These are phyloP conservation scores for Drosophila peninsularis DNA, from an alignment of 2,888 invertebrate species.

Conservation along the genomic window DNA sequence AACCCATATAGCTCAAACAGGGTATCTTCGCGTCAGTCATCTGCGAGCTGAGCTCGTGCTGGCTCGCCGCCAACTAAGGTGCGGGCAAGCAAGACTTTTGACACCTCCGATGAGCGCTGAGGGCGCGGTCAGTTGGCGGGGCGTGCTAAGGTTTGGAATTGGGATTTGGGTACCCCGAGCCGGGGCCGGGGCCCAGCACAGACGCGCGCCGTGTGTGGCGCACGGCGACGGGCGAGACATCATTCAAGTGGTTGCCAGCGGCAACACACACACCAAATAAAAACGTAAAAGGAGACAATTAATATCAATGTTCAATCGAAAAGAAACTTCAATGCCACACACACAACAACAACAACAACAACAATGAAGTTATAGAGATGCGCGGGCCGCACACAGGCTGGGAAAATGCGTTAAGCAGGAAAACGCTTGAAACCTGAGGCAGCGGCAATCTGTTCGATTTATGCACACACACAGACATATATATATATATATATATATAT, in stretches of 20 bases:
- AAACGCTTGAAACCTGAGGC: constrained; percentile 59
- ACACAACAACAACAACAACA: constrained; percentile 13
- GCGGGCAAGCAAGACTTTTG: constrained; percentile 43
- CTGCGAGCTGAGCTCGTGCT: not conserved
- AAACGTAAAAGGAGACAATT: constrained; percentile 68
- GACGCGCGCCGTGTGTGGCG: constrained; percentile 43
- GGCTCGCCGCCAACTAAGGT: constrained; percentile 21
- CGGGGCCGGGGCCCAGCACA: not conserved
- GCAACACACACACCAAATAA: not conserved
- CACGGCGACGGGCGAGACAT: constrained; percentile 37
- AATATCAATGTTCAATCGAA: constrained; percentile 61
- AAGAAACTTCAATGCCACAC: constrained; percentile 46
- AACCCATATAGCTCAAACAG: too few relatives aligned
- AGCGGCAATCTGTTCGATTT: constrained; percentile 28
- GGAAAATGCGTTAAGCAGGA: constrained; percentile 52
- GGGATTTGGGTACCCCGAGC: constrained; percentile 4
- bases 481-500: too few relatives aligned
- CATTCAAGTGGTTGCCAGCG: constrained; percentile 25
- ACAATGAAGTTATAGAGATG: constrained; percentile 19
- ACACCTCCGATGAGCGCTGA: constrained; percentile 47
- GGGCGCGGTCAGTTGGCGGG: constrained; percentile 19
- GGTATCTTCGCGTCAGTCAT: not conserved
- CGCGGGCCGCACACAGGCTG: constrained; percentile 29
- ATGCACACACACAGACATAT: too few relatives aligned
- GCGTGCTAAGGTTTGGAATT: constrained; percentile 1